phyloP scores from a whole-genome alignment of 1,140 invertebrate species.

The Sesamia nonagrioides region DNA sequence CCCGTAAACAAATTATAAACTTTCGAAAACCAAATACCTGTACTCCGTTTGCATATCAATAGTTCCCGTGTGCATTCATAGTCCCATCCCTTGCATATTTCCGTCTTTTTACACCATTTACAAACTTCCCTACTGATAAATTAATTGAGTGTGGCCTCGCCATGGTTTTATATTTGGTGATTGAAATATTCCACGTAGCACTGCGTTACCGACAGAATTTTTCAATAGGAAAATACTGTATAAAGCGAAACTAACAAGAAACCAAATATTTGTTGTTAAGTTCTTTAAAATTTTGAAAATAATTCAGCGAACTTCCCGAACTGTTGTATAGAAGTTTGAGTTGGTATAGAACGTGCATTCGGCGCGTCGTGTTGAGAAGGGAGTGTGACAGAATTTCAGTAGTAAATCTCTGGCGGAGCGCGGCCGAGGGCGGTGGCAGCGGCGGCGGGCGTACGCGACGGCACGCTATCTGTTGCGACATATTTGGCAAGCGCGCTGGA shows the following conservation, averaged over 20 bases:
- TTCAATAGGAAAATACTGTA: conserved; percentile 27
- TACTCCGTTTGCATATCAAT: conserved; percentile 42
- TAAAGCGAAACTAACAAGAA: conserved; percentile 31
- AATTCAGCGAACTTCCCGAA: conserved; percentile 55
- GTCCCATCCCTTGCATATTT: conserved; percentile 40
- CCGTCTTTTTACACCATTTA: conserved; percentile 37
- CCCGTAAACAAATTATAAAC: conserved; percentile 64
- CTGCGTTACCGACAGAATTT: conserved; percentile 19
- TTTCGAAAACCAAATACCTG: conserved; percentile 45
- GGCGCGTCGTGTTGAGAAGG: conserved; percentile 57
- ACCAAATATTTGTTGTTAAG: conserved; percentile 52
- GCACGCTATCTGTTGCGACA: conserved; percentile 74
- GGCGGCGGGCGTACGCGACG: conserved; percentile 34
- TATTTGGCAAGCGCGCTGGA: conserved; percentile 77
- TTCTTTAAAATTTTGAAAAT: conserved; percentile 61
- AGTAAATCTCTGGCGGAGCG: conserved; percentile 70
- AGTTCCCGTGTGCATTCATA: conserved; percentile 14
- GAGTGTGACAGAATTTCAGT: conserved; percentile 68
- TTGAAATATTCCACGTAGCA: conserved; percentile 13
- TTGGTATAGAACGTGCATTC: conserved; percentile 42
- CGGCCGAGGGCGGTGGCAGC: conserved; percentile 8
- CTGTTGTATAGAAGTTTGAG: conserved; percentile 47
- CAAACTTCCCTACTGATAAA: conserved; percentile 10
- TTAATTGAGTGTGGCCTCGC: not conserved
- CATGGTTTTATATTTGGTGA: conserved; percentile 1